Conservation (phyloP, 2,113 vertebrate genomes). For the Hemiscyllium ocellatum region DNA sequence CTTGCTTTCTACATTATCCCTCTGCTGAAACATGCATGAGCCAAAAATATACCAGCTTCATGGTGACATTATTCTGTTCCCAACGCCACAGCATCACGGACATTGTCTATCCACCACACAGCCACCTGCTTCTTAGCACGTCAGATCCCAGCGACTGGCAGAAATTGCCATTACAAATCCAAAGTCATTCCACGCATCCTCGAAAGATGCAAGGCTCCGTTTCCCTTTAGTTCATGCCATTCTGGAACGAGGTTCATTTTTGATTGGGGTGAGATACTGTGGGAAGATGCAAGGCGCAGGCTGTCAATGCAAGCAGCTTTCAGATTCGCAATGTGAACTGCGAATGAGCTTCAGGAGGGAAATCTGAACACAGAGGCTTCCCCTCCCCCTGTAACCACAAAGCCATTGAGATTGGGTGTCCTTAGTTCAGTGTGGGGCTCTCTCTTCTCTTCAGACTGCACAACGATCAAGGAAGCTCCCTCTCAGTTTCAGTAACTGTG, state of each 20-base stretch:
- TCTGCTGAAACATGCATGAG: neutral
- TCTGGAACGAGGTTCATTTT: slow-evolving; percentile 47
- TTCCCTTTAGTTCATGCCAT: slow-evolving; percentile 23
- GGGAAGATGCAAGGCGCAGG: slow-evolving; percentile 41
- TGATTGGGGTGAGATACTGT: slow-evolving; percentile 41
- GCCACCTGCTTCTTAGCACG: slow-evolving; percentile 56
- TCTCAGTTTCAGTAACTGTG: neutral
- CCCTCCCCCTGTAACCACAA: slow-evolving; percentile 47
- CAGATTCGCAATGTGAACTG: slow-evolving; percentile 44
- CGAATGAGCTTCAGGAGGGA: slow-evolving; percentile 40
- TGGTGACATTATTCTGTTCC: slow-evolving; percentile 78
- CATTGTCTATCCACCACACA: slow-evolving; percentile 54
- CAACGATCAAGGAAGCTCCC: slow-evolving; percentile 5
- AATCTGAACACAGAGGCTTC: slow-evolving; percentile 43
- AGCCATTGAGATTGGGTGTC: slow-evolving; percentile 53
- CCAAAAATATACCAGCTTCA: slow-evolving; percentile 81
- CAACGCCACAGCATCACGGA: slow-evolving; percentile 80
- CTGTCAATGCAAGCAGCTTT: slow-evolving; percentile 59
- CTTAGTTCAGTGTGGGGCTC: slow-evolving; percentile 50
- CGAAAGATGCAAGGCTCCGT: slow-evolving; percentile 23
- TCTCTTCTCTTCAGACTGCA: slow-evolving; percentile 40
- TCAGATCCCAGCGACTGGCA: neutral
- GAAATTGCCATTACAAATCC: slow-evolving; percentile 34
- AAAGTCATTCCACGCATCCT: slow-evolving; percentile 32
- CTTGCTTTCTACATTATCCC: neutral